Percentiles rank a stretch among this genome's conserved stretches.
phyloP scores from a whole-genome alignment of 2,113 vertebrate genomes.

The Crotalus helleri region DNA sequence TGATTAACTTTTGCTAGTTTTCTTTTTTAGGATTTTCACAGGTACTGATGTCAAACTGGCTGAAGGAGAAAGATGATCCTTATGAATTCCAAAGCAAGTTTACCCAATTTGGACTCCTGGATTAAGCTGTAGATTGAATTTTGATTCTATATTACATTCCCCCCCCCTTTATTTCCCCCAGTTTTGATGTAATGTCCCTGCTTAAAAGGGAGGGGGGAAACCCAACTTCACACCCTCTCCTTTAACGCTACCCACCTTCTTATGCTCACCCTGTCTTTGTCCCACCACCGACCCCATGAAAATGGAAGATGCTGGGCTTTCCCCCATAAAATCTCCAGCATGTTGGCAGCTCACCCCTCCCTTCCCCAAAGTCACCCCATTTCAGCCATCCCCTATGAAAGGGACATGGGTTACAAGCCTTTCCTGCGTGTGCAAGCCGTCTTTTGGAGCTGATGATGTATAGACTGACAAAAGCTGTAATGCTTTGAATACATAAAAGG shows the following conservation, averaged over 20 bases:
- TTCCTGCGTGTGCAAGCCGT: slow-evolving; percentile 60
- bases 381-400: slow-evolving; percentile 59
- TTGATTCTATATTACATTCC: neutral
- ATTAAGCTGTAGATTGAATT: neutral
- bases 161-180: too few relatives aligned
- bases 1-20: neutral
- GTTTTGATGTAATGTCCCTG: neutral
- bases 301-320: slow-evolving; percentile 47
- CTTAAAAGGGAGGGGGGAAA: neutral
- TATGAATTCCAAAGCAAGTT: neutral
- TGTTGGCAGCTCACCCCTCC: neutral
- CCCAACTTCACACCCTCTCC: neutral
- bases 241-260: too few relatives aligned
- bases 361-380: slow-evolving; percentile 40
- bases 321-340: slow-evolving; percentile 49
- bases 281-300: neutral
- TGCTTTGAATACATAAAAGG: slow-evolving; percentile 81
- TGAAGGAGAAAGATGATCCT: neutral
- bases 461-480: slow-evolving; percentile 83
- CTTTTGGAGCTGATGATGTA: slow-evolving; percentile 72
- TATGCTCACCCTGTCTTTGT: neutral
- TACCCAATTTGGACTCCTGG: neutral
- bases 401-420: slow-evolving; percentile 63
- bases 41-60: neutral
- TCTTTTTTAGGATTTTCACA: neutral